These are phyloP conservation scores for Caiman crocodilus DNA, from an alignment of 2,797 vertebrate species.

Conservation along the genomic window DNA sequence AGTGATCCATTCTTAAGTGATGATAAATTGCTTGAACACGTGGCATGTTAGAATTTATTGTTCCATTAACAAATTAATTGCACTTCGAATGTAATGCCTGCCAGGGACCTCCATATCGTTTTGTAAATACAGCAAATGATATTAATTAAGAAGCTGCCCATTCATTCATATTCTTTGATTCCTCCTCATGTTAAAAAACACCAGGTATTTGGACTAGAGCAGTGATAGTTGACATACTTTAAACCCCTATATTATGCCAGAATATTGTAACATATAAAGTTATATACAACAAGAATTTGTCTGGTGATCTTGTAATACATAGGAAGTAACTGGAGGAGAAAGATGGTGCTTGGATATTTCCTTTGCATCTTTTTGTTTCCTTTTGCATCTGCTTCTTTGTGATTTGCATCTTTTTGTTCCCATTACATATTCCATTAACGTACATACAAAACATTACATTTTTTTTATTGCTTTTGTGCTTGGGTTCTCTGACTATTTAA, in stretches of 20 bases:
- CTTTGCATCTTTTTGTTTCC: background rate
- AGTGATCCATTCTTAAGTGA: background rate
- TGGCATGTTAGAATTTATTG: no score
- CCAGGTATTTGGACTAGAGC: no score
- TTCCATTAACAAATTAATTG: no score
- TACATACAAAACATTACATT: accelerated
- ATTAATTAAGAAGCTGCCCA: background rate
- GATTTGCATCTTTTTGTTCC: no score
- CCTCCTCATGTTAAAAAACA: background rate
- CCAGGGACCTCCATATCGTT: no score
- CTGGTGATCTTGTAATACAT: background rate
- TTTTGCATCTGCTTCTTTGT: accelerated
- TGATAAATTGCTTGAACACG: no score
- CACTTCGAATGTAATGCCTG: no score
- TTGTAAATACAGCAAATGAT: background rate
- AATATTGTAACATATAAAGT: background rate
- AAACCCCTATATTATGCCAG: background rate
- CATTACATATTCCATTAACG: no score
- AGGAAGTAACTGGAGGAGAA: background rate
- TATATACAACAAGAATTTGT: background rate
- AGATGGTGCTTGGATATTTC: accelerated
- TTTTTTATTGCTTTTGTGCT: accelerated
- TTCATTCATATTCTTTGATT: background rate
- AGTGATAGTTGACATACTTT: background rate
- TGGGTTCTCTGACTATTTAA: background rate